Evolutionary conservation across 2,888 invertebrate genomes (phyloP).

Genomic region (Caenorhabditis panamensis): DNA sequence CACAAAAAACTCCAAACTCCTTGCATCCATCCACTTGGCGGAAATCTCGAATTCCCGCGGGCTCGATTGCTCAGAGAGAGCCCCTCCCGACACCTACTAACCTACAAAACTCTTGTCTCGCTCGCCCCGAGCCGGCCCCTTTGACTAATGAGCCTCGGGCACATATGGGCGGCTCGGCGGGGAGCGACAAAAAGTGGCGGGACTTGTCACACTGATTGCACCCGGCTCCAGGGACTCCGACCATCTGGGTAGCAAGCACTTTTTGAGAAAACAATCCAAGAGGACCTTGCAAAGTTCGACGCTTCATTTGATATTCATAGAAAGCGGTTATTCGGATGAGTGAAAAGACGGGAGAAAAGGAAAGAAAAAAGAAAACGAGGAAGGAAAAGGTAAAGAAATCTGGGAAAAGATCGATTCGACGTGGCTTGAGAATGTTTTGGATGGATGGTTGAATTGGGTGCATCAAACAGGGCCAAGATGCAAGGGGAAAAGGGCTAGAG

Average conservation of each 20-base stretch:
- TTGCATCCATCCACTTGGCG: not conserved
- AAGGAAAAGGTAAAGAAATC: not conserved
- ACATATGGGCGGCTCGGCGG: constrained; percentile 34
- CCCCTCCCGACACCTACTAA: constrained; percentile 52
- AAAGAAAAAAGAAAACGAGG: not conserved
- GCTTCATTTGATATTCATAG: constrained; percentile 52
- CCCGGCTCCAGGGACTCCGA: not conserved
- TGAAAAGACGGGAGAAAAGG: not conserved
- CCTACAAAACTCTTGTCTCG: constrained; percentile 50
- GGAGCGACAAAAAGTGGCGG: constrained; percentile 24
- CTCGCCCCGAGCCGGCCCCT: not conserved
- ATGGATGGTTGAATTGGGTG: not conserved
- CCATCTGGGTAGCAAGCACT: not conserved
- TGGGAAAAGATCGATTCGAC: constrained; percentile 41
- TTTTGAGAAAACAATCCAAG: too few species aligned
- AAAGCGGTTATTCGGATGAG: constrained; percentile 35
- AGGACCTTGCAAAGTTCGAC: not conserved
- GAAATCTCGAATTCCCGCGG: constrained; percentile 36
- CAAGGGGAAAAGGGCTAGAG: not conserved
- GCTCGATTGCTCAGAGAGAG: constrained; percentile 50
- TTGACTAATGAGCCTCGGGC: constrained; percentile 49
- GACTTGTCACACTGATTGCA: constrained; percentile 37
- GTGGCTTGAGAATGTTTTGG: constrained; percentile 42
- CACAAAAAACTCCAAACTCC: too few species aligned
- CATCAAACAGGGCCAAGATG: too few species aligned